A percentile compares a stretch with the other conserved stretches of the same genome.
These are phyloP conservation scores for Dryococelus australis DNA, from an alignment of 2,888 invertebrate genomes.

Conservation along the genomic window DNA sequence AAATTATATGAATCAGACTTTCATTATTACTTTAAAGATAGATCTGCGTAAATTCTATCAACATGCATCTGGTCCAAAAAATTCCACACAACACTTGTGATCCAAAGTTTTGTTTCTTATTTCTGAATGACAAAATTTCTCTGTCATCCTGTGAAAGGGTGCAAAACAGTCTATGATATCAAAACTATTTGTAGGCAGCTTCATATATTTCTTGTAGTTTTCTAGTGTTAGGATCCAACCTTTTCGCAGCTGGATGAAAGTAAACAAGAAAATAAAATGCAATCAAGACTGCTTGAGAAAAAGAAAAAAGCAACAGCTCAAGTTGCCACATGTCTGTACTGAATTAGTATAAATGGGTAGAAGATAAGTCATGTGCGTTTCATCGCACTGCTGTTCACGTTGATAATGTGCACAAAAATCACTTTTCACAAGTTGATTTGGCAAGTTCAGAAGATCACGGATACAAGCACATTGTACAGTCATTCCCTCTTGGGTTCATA, in stretches of 20 bases:
- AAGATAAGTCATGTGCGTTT: not conserved
- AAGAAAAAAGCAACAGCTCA: not conserved
- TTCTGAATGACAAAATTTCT: not conserved
- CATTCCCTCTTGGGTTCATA: conserved; percentile 55
- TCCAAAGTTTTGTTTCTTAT: not conserved
- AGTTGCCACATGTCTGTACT: not conserved
- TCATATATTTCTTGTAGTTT: conserved; percentile 7
- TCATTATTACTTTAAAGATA: not conserved
- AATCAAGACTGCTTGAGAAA: not conserved
- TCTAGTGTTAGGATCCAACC: not conserved
- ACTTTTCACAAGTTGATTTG: not conserved
- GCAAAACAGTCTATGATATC: conserved; percentile 10
- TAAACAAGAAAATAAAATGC: not conserved
- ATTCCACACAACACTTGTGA: not conserved
- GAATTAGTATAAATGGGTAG: not conserved
- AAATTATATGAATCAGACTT: not conserved
- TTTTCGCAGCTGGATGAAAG: not conserved
- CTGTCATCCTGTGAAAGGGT: not conserved
- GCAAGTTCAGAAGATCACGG: not conserved
- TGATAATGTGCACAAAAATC: not conserved
- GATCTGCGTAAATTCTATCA: not conserved
- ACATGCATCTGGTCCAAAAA: not conserved
- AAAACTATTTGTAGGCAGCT: not conserved
- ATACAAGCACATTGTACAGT: not conserved
- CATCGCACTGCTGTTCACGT: not conserved